A percentile compares a stretch with the other conserved stretches of the same genome.
Evolutionary conservation across 2,797 vertebrate genomes (phyloP).

Genomic region (Hylomyscus alleni): DNA sequence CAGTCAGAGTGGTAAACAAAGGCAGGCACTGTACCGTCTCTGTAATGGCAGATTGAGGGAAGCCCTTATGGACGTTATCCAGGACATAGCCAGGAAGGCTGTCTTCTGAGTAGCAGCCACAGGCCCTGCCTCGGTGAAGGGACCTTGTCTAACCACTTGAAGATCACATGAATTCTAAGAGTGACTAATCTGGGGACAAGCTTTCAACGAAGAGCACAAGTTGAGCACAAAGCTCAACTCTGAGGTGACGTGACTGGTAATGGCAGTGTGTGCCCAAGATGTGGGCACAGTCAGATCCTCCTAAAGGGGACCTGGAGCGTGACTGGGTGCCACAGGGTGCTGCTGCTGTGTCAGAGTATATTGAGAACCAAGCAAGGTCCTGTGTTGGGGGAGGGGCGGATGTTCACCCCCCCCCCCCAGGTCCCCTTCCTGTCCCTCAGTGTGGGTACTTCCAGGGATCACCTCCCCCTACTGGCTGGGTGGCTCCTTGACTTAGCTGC

Average conservation of each 20-base stretch:
- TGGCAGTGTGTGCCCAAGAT: background rate
- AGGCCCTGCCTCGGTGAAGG: background rate
- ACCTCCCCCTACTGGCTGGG: background rate
- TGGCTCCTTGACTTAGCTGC: background rate
- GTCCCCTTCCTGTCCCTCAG: background rate
- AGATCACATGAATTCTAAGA: background rate
- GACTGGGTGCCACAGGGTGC: fast-evolving
- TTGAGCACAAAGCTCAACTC: background rate
- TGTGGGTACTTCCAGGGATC: background rate
- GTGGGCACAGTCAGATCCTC: background rate
- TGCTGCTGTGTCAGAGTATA: background rate
- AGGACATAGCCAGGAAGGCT: background rate
- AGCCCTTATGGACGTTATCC: background rate
- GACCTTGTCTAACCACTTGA: background rate
- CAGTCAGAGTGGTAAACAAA: background rate
- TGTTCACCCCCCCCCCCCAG: too few relatives aligned
- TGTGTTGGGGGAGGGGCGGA: background rate
- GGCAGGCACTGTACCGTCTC: background rate
- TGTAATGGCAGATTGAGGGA: background rate
- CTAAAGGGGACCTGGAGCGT: background rate
- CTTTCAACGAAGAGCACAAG: background rate
- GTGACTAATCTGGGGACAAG: background rate
- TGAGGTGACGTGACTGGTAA: background rate
- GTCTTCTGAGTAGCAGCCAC: background rate
- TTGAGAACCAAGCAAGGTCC: too few relatives aligned